Base-by-base conservation (phyloP, 2,113 vertebrate genomes). In the Callipepla californica region DNA sequence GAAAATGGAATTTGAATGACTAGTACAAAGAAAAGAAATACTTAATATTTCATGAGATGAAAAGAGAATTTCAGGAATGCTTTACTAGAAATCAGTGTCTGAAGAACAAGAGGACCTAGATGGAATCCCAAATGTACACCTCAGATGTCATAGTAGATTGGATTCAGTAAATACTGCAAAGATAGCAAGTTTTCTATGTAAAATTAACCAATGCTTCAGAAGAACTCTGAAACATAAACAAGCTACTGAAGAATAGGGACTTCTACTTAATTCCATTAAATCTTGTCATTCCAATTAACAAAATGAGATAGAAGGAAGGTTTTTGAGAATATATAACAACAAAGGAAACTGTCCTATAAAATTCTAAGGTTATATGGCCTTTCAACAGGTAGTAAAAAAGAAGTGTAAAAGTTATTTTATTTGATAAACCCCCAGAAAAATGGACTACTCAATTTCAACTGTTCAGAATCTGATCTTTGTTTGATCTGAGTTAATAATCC, bases 51-150 rank as follows among this genome's bases (percentile, higher is more conserved):
- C 50, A 69, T 82, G 38, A 85, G 30, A 45, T 73, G 28, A 48
- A 92, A 84, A 72, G 44, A 88, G 74, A 81, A 81, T 91, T 80
- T 79, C 63, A 89, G 42, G 58, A 93, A 96, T 84, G 77, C 14
- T 81, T 69, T 81, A 81, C 62, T 58, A 76, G 87, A 81, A 94
- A 81, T 51, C 77, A 84, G 2, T 59, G 44, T 3, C 77, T 44
- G 44, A 40, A 80, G 51, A 92, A 80, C 6, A 55, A 75, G 17
- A 51, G 4, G 89, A 75, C 9, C 4, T 68, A 58, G 70, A 58
- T 10, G 81, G 69, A 94, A 84, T 40, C 4, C 26, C 72, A 79
- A 89, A 87, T 51, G 53, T 1, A 44, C 45, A 45, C 15, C 42
- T 38, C 20, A 80, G 12, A 7, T 69, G n/a, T 44, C 80, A 16